Percentiles rank a stretch among this genome's conserved stretches.
Evolutionary conservation across 2,797 vertebrate genomes (phyloP).

Genomic region (Euphonia xanthogaster): DNA sequence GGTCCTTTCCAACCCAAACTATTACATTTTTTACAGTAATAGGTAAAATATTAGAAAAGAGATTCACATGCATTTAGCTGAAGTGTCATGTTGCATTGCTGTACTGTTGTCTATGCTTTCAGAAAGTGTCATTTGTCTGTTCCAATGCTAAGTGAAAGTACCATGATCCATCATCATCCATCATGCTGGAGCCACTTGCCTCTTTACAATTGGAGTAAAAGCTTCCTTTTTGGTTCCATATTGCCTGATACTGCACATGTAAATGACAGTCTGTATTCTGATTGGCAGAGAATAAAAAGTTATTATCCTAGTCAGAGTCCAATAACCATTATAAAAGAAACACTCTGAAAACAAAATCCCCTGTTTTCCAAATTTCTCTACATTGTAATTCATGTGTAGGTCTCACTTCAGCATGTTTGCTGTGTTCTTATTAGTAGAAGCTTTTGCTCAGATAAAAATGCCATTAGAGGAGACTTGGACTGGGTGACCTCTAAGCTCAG

Average conservation of each 20-base stretch:
- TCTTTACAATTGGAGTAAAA: not conserved
- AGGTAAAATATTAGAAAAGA: not conserved
- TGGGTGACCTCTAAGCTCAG: conserved; percentile 47
- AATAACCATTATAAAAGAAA: not conserved
- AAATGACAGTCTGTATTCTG: not conserved
- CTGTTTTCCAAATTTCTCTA: not conserved
- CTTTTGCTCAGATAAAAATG: not conserved
- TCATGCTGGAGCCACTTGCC: not conserved
- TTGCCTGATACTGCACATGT: not conserved
- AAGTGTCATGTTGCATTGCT: not conserved
- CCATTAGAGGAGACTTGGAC: not conserved
- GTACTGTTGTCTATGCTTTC: accelerated
- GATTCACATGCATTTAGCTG: not conserved
- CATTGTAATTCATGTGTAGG: not conserved
- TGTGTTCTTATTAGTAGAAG: not conserved
- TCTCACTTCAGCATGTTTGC: conserved; percentile 9
- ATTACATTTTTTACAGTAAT: not conserved
- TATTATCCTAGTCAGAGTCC: not conserved
- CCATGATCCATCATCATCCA: not conserved
- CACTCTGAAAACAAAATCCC: not conserved
- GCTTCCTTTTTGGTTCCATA: not conserved
- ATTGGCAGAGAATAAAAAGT: not conserved
- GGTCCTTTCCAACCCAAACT: not conserved
- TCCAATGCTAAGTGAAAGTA: not conserved
- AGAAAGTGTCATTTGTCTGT: not conserved